Evolutionary conservation across 2,888 invertebrate genomes (phyloP).

Genomic region (Harpagoxenus sublaevis): DNA sequence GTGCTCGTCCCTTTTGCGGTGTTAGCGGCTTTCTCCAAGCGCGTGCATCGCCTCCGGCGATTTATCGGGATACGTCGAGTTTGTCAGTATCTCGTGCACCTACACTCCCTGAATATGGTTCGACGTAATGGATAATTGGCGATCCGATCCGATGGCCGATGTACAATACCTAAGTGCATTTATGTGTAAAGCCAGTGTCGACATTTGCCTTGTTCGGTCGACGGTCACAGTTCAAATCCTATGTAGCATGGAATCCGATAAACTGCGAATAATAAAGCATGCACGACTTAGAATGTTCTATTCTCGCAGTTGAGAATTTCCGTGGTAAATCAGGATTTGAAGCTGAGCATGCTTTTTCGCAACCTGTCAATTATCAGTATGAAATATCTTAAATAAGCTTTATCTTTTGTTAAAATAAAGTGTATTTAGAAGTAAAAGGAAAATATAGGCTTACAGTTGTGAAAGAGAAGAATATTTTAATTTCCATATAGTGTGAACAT

Average conservation of each 20-base stretch:
- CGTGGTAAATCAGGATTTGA: background rate
- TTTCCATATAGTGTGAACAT: background rate
- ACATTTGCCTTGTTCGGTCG: constrained; percentile 33
- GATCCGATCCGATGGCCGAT: constrained; percentile 15
- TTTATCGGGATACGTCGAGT: constrained; percentile 34
- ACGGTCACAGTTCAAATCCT: constrained; percentile 1
- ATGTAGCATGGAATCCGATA: background rate
- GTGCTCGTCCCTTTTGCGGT: background rate
- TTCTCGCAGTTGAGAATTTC: background rate
- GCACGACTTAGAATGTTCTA: background rate
- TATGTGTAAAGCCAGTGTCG: constrained; percentile 6
- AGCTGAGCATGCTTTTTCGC: background rate
- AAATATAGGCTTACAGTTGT: background rate
- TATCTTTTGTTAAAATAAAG: background rate
- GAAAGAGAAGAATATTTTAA: constrained; percentile 15
- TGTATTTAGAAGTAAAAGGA: background rate
- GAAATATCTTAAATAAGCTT: background rate
- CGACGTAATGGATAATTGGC: constrained; percentile 38
- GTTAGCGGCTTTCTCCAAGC: background rate
- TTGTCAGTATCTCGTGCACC: constrained; percentile 35
- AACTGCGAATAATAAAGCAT: constrained; percentile 20
- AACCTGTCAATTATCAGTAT: background rate
- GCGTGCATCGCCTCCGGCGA: constrained; percentile 11
- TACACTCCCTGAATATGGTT: constrained; percentile 29
- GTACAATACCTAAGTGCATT: constrained; percentile 47